Evolutionary conservation across 2,797 vertebrate species (phyloP), one percentile per base, ranked within the genome.

Genomic region (Bradypus variegatus): DNA sequence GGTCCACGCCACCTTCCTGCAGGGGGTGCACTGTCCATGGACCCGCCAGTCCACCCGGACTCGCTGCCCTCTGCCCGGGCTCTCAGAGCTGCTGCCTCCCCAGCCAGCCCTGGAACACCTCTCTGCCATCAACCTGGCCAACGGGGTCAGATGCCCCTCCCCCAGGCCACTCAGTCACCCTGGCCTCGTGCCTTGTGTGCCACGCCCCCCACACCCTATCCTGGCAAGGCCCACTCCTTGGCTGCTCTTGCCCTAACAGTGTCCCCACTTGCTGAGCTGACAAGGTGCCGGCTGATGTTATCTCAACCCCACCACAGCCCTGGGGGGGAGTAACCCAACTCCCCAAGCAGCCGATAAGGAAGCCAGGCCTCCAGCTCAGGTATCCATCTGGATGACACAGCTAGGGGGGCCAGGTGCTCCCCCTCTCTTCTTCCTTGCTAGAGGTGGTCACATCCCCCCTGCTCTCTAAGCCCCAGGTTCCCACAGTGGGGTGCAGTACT

Each of bases 341-440:
- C 79, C 18, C 48, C 15, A 38, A 2, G 58, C 62, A 79, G 41
- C 18, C 27, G 94, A 90, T 92, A 94, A 94, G 85, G 76, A 93
- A 53, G 55, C 9, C 1, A 16, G 38, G 9, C 41, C 19, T 50
- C 50, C 13, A 11, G 10, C 50, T 55, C 50, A 55, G 88, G 10
- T 25, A 25, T 76, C 86, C 75, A 62, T 48, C 58, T 1, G 41
- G 38, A 18, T 6, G 58, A 29, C 27, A 9, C 0, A 6, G 67
- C 80, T n/a, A 27, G 62, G 58, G 21, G 36, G 75, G 38, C 33
- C 10, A 7, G 33, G 53, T 4, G 10, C 69, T 58, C 9, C 41
- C 33, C 15, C 27, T 19, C 36, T 64, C 12, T 27, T 36, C 83
- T 25, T 27, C 70, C 31, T 48, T 6, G 38, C 79, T 2, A 9